Evolutionary conservation across 1,140 invertebrate species (phyloP).

Genomic region (Papilio xuthus): DNA sequence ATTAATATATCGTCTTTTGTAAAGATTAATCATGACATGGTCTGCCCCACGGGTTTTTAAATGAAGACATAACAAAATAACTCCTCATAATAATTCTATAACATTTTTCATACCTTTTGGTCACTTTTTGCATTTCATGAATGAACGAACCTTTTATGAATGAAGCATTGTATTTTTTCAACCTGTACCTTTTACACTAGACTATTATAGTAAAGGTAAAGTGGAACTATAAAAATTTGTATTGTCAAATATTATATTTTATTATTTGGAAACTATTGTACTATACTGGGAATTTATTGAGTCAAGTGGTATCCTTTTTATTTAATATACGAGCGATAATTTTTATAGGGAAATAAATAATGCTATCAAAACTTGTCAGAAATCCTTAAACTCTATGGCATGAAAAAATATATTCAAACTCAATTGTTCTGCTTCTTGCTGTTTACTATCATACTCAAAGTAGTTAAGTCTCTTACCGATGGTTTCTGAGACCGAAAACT

Average conservation of each 20-base stretch:
- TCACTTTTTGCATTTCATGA: conserved; percentile 37
- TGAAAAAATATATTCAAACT: background rate
- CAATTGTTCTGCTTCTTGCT: too few species aligned
- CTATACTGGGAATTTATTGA: conserved; percentile 31
- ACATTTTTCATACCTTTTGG: conserved; percentile 28
- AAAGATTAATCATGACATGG: conserved; percentile 28
- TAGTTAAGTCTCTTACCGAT: too few species aligned
- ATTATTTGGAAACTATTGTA: conserved; percentile 18
- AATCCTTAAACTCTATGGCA: background rate
- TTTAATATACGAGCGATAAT: background rate
- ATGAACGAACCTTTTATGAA: conserved; percentile 36
- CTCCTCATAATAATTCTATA: conserved; percentile 28
- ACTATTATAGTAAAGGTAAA: conserved; percentile 1
- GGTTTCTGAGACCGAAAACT: too few species aligned
- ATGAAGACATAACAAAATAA: conserved; percentile 32
- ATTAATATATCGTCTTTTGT: background rate
- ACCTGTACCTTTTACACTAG: conserved; percentile 25
- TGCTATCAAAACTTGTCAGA: background rate
- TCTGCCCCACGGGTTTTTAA: conserved; percentile 25
- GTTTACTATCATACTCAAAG: too few species aligned
- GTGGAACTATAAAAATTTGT: conserved; percentile 37
- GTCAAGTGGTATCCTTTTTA: conserved; percentile 20
- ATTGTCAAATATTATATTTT: conserved; percentile 26
- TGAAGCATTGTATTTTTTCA: conserved; percentile 22
- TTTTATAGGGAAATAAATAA: conserved; percentile 1